These are phyloP conservation scores for Zaprionus ornatus DNA, from an alignment of 1,140 invertebrate genomes.

Conservation along the genomic window DNA sequence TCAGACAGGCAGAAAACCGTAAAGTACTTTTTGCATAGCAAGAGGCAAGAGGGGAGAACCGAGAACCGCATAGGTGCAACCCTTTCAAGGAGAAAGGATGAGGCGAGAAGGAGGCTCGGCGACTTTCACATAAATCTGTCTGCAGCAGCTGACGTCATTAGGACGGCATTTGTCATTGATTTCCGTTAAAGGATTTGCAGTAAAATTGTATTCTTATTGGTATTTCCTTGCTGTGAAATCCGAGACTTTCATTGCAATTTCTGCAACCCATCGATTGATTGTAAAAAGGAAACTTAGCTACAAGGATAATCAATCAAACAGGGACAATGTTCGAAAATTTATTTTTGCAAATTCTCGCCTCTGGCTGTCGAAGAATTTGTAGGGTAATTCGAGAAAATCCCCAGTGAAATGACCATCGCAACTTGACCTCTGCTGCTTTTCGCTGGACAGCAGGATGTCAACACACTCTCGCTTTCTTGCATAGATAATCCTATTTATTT, in stretches of 20 bases:
- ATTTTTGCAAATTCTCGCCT: constrained; percentile 2
- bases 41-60: background rate
- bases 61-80: constrained; percentile 43
- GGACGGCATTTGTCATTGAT: constrained; percentile 70
- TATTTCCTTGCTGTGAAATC: constrained; percentile 49
- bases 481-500: constrained; percentile 78
- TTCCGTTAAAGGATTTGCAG: constrained; percentile 59
- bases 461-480: constrained; percentile 53
- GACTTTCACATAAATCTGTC: constrained; percentile 73
- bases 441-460: constrained; percentile 57
- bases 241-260: constrained; percentile 56
- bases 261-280: constrained; percentile 27
- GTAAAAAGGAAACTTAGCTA: constrained; percentile 25
- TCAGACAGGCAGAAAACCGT: constrained; percentile 73
- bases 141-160: constrained; percentile 75
- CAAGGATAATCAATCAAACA: constrained; percentile 41
- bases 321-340: background rate
- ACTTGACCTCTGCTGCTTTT: constrained; percentile 55
- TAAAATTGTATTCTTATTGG: constrained; percentile 56
- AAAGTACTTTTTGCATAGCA: constrained; percentile 64
- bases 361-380: background rate
- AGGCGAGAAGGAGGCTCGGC: constrained; percentile 1
- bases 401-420: constrained; percentile 58
- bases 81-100: constrained; percentile 48
- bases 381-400: background rate